Evolutionary conservation across 2,797 vertebrate species (phyloP).

Genomic region (Kryptopterus vitreolus): DNA sequence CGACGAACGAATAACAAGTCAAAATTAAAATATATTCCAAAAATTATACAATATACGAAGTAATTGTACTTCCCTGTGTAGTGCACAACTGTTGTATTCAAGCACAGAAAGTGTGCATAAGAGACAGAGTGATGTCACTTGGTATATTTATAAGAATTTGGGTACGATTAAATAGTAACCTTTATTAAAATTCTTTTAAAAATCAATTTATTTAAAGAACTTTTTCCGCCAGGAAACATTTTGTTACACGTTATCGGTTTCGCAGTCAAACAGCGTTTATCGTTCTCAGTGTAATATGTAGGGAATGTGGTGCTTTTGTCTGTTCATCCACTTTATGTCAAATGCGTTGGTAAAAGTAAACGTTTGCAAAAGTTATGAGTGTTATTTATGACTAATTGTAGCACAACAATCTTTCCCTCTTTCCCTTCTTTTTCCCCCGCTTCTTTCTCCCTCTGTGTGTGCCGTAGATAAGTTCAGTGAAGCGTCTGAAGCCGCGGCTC

Average conservation of each 20-base stretch:
- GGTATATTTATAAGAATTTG: neutral
- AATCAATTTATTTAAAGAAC: neutral
- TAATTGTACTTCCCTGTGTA: neutral
- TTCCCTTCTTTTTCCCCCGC: neutral
- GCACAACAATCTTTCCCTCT: neutral
- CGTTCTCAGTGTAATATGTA: neutral
- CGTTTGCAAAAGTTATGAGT: too few species aligned
- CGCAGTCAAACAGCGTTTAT: neutral
- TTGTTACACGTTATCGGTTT: neutral
- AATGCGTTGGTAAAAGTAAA: neutral
- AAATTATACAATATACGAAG: too few species aligned
- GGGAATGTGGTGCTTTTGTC: neutral
- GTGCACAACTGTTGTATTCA: too few species aligned
- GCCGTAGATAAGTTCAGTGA: constrained; percentile 83
- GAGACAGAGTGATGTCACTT: neutral
- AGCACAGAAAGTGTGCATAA: too few species aligned
- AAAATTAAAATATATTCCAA: too few species aligned
- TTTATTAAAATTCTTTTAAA: neutral
- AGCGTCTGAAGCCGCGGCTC: constrained; percentile 78
- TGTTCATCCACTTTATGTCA: too few species aligned
- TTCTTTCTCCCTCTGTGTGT: constrained; percentile 14
- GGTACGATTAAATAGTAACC: neutral
- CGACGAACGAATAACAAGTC: too few species aligned
- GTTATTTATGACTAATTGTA: neutral
- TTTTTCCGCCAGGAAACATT: neutral